These are phyloP conservation scores for Busseola fusca DNA, from an alignment of 2,888 invertebrate species.

Conservation along the genomic window DNA sequence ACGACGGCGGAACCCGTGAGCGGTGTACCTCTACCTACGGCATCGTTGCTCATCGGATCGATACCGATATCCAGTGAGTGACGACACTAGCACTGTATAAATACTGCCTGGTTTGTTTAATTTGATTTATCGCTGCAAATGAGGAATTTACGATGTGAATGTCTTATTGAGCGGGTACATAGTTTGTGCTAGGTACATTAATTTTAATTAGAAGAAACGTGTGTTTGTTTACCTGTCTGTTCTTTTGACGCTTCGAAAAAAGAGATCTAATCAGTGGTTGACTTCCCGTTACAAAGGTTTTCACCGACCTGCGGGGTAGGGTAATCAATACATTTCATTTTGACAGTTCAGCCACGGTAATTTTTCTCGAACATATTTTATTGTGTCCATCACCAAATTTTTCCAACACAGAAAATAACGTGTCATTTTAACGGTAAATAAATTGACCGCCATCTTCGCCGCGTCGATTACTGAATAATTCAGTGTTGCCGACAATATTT, in stretches of 20 bases:
- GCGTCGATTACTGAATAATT: slow-evolving; percentile 49
- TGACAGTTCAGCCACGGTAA: not conserved
- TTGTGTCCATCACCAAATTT: not conserved
- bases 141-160: slow-evolving; percentile 8
- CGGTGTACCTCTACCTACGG: too few relatives aligned
- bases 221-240: not conserved
- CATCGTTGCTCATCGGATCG: slow-evolving; percentile 17
- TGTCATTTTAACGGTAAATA: slow-evolving; percentile 29
- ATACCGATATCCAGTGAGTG: slow-evolving; percentile 38
- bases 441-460: slow-evolving; percentile 31
- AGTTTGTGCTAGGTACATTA: not conserved
- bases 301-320: not conserved
- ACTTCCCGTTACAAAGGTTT: not conserved
- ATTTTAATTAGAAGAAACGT: not conserved
- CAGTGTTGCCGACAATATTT: slow-evolving; percentile 34
- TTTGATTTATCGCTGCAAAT: slow-evolving; percentile 27
- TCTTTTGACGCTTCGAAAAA: not conserved
- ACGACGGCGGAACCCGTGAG: slow-evolving; percentile 4
- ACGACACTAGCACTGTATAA: slow-evolving; percentile 17
- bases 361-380: not conserved
- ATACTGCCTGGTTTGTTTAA: slow-evolving; percentile 15
- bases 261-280: not conserved
- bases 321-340: not conserved
- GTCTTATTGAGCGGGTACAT: not conserved
- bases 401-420: slow-evolving; percentile 10